Evolutionary conservation across 2,888 invertebrate genomes (phyloP), one percentile per base, ranked within the genome.

Genomic region (Drosophila rubida): DNA sequence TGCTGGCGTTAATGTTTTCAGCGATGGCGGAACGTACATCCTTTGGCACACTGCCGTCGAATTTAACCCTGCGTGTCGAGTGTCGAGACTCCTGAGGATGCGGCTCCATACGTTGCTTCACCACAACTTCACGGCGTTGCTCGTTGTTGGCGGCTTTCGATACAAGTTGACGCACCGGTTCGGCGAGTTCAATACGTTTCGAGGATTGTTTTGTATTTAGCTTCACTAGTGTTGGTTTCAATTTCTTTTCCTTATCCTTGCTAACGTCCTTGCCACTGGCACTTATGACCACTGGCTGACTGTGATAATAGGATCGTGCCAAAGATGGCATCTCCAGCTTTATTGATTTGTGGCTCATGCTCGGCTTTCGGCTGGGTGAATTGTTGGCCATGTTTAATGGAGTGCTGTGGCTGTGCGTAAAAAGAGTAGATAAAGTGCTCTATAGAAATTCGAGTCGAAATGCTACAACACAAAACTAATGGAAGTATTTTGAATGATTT

Each of bases 201-300:
- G 6, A 9, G 7, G 35, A 2, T 4, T 51, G 42, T 41, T 57
- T 60, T 16, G 37, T 45, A 23, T 8, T 65, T 19, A 39, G 22
- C 13, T 44, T 72, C n/a, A 23, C 9, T 32, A 30, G 4, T 1
- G 35, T 8, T 9, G 44, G 3, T 30, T 53, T 69, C 2, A 44
- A 6, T 41, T 75, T 66, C 41, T 39, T 49, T 4, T 70, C 66
- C 19, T 55, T 65, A 3, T 54, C 53, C 37, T 57, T 69, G 39
- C 8, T 44, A 14, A 48, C 55, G 4, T 71, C 72, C 13, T 76
- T 73, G 9, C 41, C 67, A 35, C 51, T 71, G 32, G 57, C 35
- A 42, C 35, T 55, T n/a, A 66, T 37, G 22, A 50, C 32, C 7
- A 45, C n/a, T 4, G 60, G 35, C 45, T 39, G 46, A 7, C n/a